Evolutionary conservation across 2,888 invertebrate genomes (phyloP).

Genomic region (Drosophila ochracea): DNA sequence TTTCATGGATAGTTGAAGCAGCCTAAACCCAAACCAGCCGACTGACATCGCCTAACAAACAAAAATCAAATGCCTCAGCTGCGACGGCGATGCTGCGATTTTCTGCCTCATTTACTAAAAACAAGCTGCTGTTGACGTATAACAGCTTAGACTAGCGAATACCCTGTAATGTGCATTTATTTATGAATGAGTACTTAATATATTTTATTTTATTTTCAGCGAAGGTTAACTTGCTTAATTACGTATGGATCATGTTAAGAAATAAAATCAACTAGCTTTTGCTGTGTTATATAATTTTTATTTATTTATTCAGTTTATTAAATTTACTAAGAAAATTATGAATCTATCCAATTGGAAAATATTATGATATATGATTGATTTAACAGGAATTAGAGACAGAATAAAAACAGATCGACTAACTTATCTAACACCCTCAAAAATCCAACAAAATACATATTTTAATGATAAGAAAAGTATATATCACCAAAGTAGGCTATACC

Average conservation of each 20-base stretch:
- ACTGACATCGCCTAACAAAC: conserved; percentile 68
- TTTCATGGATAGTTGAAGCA: conserved; percentile 64
- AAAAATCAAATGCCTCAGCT: conserved; percentile 73
- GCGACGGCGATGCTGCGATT: conserved; percentile 55
- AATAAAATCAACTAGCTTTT: neutral
- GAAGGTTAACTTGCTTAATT: neutral
- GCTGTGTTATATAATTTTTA: neutral
- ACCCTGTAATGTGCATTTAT: conserved; percentile 24
- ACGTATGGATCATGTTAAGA: neutral
- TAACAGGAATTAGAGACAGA: accelerated
- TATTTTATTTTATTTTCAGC: neutral
- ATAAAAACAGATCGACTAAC: accelerated
- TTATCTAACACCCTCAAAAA: accelerated
- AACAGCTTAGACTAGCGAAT: neutral
- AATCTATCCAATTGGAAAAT: neutral
- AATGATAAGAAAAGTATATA: too few species aligned
- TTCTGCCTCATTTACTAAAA: conserved; percentile 72
- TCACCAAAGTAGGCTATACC: neutral
- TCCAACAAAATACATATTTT: too few species aligned
- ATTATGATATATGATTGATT: neutral
- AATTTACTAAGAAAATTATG: neutral
- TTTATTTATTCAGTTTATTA: neutral
- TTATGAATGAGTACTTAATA: neutral
- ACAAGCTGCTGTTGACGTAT: neutral
- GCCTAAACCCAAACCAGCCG: conserved; percentile 3